Conservation (phyloP, 2,797 vertebrate species). For the Todus mexicanus region DNA sequence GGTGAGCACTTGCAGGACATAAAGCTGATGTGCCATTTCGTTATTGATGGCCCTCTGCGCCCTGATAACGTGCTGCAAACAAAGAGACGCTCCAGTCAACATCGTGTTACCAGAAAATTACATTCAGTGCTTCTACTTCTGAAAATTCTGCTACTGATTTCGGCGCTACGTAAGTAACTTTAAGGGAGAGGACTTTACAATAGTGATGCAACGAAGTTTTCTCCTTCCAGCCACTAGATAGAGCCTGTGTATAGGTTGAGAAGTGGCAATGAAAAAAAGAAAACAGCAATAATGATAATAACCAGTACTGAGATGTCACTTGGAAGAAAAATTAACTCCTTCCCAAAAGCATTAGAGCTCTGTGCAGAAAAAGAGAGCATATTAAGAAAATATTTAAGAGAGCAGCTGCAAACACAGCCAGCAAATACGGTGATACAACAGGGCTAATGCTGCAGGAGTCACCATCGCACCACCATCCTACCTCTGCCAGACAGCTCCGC, state of each 20-base stretch:
- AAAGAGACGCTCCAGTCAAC: not conserved
- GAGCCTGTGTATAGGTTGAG: not conserved
- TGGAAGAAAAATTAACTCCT: not conserved
- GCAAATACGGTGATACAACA: not conserved
- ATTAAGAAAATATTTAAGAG: not conserved
- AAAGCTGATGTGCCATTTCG: slow-evolving; percentile 98
- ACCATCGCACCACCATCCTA: no score
- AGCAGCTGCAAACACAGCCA: not conserved
- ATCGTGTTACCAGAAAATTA: not conserved
- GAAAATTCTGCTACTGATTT: not conserved
- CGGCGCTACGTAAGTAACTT: not conserved
- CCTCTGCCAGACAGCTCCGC: no score
- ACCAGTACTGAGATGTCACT: not conserved
- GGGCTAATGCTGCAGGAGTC: no score
- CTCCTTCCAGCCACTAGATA: not conserved
- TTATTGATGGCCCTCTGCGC: slow-evolving; percentile 90
- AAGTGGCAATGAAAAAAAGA: not conserved
- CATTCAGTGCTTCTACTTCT: not conserved
- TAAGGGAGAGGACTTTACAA: not conserved
- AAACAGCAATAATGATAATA: not conserved
- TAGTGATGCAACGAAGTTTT: not conserved
- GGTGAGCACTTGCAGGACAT: slow-evolving; percentile 95
- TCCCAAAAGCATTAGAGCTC: not conserved
- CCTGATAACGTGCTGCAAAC: slow-evolving; percentile 84
- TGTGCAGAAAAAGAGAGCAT: rapidly evolving